Evolutionary conservation across 2,113 vertebrate species (phyloP).

Genomic region (Melanerpes aurifrons): DNA sequence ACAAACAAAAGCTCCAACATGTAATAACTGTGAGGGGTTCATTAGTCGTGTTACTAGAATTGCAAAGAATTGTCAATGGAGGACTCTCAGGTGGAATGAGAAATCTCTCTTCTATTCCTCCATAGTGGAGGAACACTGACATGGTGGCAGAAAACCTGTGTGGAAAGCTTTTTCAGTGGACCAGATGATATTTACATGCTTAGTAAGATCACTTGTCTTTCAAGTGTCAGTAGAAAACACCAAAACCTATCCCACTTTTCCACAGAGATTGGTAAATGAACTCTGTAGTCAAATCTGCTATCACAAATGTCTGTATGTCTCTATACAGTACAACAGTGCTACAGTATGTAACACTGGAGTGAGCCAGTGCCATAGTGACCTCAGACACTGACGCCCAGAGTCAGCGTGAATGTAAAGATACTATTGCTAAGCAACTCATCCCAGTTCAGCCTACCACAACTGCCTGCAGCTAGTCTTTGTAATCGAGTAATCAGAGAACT

Average conservation of each 20-base stretch:
- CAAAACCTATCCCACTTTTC: background rate
- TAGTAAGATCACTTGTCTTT: background rate
- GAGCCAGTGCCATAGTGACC: background rate
- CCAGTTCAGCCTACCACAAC: background rate
- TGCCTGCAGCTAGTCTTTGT: background rate
- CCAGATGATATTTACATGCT: background rate
- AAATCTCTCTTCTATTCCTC: background rate
- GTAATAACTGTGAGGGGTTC: background rate
- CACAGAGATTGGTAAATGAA: background rate
- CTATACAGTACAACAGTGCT: background rate
- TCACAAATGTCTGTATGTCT: background rate
- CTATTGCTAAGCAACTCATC: background rate
- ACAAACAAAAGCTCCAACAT: background rate
- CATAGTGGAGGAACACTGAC: fast-evolving
- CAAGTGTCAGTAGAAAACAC: background rate
- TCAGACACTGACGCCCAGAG: background rate
- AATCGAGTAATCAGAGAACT: background rate
- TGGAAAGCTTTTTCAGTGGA: background rate
- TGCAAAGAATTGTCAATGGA: background rate
- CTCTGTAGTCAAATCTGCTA: background rate
- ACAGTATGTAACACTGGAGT: background rate
- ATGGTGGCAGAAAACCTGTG: background rate
- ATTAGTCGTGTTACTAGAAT: background rate
- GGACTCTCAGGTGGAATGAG: background rate
- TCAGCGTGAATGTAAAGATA: background rate